Base-by-base conservation (phyloP, 1,140 invertebrate genomes). In the Pachyrhynchus sulphureomaculatus region DNA sequence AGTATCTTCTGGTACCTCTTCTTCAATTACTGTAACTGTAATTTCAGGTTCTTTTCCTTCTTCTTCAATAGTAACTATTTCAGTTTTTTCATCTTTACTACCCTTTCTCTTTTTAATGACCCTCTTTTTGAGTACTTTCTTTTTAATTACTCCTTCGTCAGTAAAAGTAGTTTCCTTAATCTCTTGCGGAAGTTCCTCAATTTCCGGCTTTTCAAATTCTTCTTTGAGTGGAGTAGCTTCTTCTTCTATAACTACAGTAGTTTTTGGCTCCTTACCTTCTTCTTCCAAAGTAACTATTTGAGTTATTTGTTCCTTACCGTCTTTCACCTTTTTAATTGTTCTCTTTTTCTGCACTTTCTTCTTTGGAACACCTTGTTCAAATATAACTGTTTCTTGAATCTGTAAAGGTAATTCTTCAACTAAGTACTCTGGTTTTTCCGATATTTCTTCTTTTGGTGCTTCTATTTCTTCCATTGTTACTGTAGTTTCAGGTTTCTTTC, bases 321-420 rank as follows among this genome's bases (percentile, higher is more conserved):
- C 69, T 60, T 69, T 67, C n/a, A 39, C 60, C 67, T 77, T 76
- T 64, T 76, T 75, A 6, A 75, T 74, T 1, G 71, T 62, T 33
- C 70, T 58, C 70, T 70, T 70, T 56, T 71, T 77, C 13, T 69
- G 42, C 1, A 68, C 21, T 58, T 75, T 59, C 42, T 73, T 80
- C 55, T 71, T 64, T 9, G 58, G 49, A 36, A 64, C 29, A 34
- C 58, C 58, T 10, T 62, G 37, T 67, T 79, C 26, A 42, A 74
- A 61, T 26, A 76, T 72, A 52, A 64, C 51, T 23, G 58, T 61
- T 49, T 66, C 57, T 23, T 56, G 44, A 20, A 66, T 54, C 63
- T 68, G 55, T 47, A 76, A 74, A 17, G 77, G 77, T 2, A 77
- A 58, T 61, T 77, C 74, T 54, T 78, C 75, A 13, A 69, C 45